Evolutionary conservation across 2,888 invertebrate species (phyloP).

Genomic region (Arge pagana): DNA sequence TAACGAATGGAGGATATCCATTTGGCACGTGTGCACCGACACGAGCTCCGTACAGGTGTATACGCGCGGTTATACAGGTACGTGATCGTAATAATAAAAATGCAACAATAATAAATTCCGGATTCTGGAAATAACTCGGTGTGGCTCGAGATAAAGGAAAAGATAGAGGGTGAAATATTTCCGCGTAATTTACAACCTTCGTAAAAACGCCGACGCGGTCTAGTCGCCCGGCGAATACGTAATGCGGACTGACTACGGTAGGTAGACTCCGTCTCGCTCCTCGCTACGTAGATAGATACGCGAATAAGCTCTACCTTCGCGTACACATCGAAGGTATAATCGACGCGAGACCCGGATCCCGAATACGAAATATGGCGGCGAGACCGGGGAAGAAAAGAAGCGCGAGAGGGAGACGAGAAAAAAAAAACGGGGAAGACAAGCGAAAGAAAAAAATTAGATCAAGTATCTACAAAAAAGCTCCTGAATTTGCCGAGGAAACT

Average conservation of each 20-base stretch:
- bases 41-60: too few species aligned
- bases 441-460: too few species aligned
- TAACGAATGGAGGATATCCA: too few species aligned
- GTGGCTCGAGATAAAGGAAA: constrained; percentile 13
- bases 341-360: background rate
- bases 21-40: too few species aligned
- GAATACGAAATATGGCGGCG: background rate
- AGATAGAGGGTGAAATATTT: constrained; percentile 42
- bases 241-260: constrained; percentile 32
- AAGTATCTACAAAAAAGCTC: too few species aligned
- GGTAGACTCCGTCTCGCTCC: too few species aligned
- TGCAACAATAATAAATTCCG: constrained; percentile 46
- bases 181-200: constrained; percentile 47
- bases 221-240: constrained; percentile 41
- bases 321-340: background rate
- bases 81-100: constrained; percentile 46
- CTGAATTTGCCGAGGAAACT: too few species aligned
- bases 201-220: constrained; percentile 34
- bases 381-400: background rate
- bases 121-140: constrained; percentile 15
- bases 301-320: background rate
- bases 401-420: background rate
- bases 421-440: too few species aligned
- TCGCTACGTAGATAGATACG: background rate
- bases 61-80: too few species aligned